Evolutionary conservation across 2,888 invertebrate genomes (phyloP).

Genomic region (Aspidapion aeneum): DNA sequence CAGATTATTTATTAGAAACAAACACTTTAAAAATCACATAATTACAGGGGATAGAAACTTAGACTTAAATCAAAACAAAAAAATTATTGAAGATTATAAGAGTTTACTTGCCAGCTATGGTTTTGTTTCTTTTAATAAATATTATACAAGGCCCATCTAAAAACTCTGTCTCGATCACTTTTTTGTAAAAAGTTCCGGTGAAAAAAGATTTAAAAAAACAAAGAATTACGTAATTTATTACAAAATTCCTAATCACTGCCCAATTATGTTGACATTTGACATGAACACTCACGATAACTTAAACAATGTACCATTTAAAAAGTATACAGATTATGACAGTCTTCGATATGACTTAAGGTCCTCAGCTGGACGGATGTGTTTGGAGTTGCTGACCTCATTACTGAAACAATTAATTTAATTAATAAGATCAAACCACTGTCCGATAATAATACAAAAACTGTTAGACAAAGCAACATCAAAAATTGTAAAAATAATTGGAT

Average conservation of each 20-base stretch:
- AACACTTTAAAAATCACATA: too few relatives aligned
- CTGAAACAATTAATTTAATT: neutral
- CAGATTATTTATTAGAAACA: neutral
- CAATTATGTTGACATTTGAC: too few relatives aligned
- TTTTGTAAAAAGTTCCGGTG: too few relatives aligned
- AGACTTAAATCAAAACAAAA: neutral
- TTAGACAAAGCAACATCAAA: neutral
- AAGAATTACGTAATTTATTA: too few relatives aligned
- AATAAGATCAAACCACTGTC: neutral
- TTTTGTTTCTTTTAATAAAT: neutral
- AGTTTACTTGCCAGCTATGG: neutral
- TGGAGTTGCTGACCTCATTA: too few relatives aligned
- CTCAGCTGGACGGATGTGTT: neutral
- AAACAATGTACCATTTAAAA: neutral
- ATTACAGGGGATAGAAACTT: neutral
- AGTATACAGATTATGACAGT: too few relatives aligned
- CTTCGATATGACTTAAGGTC: neutral
- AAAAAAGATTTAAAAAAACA: too few relatives aligned
- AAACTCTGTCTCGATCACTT: too few relatives aligned
- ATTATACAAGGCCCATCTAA: neutral
- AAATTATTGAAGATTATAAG: neutral
- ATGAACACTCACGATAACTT: too few relatives aligned
- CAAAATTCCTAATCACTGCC: too few relatives aligned
- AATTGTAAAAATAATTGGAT: constrained; percentile 4
- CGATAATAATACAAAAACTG: too few relatives aligned